Percentiles rank a stretch among this genome's conserved stretches.
Conservation (phyloP, 1,140 invertebrate species). For the Drosophila persimilis region DNA sequence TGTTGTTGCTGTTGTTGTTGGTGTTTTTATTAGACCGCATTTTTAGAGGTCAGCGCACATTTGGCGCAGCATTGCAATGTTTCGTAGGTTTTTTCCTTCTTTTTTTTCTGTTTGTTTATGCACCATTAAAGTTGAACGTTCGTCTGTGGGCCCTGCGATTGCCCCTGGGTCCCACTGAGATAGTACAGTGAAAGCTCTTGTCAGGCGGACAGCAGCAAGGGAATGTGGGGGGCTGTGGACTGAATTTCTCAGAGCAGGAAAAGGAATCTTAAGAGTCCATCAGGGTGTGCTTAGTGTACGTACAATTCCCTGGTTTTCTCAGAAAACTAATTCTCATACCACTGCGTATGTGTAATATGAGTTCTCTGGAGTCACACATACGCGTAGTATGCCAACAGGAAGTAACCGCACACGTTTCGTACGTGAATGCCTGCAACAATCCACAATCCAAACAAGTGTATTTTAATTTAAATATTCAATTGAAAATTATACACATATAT, state of each 20-base stretch:
- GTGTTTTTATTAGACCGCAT: constrained; percentile 71
- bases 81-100: constrained; percentile 34
- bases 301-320: not conserved
- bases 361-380: constrained; percentile 27
- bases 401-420: constrained; percentile 20
- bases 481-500: too few relatives aligned
- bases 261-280: too few relatives aligned
- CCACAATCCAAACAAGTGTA: not conserved
- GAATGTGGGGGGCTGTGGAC: too few relatives aligned
- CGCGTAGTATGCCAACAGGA: constrained; percentile 26
- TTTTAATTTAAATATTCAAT: too few relatives aligned
- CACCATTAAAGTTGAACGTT: constrained; percentile 53
- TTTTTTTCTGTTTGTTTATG: constrained; percentile 43
- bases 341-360: constrained; percentile 43
- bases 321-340: not conserved
- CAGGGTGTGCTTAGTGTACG: not conserved
- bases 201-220: too few relatives aligned
- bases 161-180: constrained; percentile 7
- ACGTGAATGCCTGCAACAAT: constrained; percentile 1
- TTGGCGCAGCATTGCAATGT: constrained; percentile 74
- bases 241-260: not conserved
- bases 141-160: constrained; percentile 7
- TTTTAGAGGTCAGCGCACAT: constrained; percentile 79
- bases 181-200: constrained; percentile 22
- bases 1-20: constrained; percentile 33